Evolutionary conservation across 37 sponge, comb jelly and placozoan species (phyloP), one percentile per base, ranked within the genome.

Genomic region (Ianthella basta): DNA sequence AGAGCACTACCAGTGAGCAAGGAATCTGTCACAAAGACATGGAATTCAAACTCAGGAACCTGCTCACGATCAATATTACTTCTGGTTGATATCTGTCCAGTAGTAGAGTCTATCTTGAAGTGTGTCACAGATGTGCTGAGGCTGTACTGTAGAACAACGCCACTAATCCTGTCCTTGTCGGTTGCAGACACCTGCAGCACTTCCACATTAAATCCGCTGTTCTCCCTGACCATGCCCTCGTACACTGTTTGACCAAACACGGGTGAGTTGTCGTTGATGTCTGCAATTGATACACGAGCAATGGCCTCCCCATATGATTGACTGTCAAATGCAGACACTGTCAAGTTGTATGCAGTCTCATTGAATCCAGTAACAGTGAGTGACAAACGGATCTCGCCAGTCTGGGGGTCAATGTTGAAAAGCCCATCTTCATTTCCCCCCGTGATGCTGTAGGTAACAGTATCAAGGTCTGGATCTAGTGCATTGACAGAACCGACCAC

Each of bases 231-330:
- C 5, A 1, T 69, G 19, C 39, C 72, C 23, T 60, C 20, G 53
- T 83, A 83, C 29, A 60, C 38, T 14, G 23, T 0, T 1, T 32
- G 61, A 8, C 57, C 67, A 59, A 86, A 53, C 44, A 85, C 56
- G 12, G 91, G 94, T 0, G 86, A 54, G 44, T 90, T 84, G 55
- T 93, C 91, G 59, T 90, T 84, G 61, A 90, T 21, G 60, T 93
- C 94, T 30, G 81, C 3, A 16, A 90, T 80, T 32, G 70, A 79
- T 56, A 93, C 56, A 41, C 25, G 59, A 0, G 90, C 72, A 54
- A 80, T 57, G 30, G 36, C 63, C 13, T 60, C 34, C 1, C 50
- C 32, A 27, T 18, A 27, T 35, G 38, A 60, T 29, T 59, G 74
- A 1, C 86, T 81, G 56, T 93, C 84, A 12, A 59, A 44, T 25